These are phyloP conservation scores for Atherix ibis DNA, from an alignment of 2,888 invertebrate genomes.

Conservation along the genomic window DNA sequence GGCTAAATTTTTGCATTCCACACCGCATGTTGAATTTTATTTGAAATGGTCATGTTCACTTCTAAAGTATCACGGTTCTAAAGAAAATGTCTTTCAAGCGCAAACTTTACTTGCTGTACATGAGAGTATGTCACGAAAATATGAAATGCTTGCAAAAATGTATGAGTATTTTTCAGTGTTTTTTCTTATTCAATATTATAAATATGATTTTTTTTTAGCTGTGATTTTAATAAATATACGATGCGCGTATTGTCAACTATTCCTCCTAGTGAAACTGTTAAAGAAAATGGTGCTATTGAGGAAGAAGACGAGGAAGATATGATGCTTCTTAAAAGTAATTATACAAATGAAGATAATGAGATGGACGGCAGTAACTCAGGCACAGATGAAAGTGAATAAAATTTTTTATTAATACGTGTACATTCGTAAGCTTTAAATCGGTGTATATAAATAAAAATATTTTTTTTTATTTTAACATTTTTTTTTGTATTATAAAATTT, in stretches of 20 bases:
- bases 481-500: not conserved
- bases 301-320: slow-evolving; percentile 16
- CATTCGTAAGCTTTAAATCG: no score
- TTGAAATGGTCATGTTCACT: slow-evolving; percentile 60
- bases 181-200: slow-evolving; percentile 1
- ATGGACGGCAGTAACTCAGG: slow-evolving; percentile 31
- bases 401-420: no score
- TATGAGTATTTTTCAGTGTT: slow-evolving; percentile 30
- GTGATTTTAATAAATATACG: slow-evolving; percentile 80
- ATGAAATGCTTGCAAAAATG: slow-evolving; percentile 71
- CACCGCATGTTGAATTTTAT: slow-evolving; percentile 79
- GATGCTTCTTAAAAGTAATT: slow-evolving; percentile 10
- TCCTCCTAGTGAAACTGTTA: slow-evolving; percentile 17
- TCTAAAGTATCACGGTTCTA: slow-evolving; percentile 48
- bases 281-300: slow-evolving; percentile 7
- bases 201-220: slow-evolving; percentile 40
- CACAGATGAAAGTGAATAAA: slow-evolving; percentile 16
- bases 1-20: slow-evolving; percentile 55
- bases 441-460: not conserved
- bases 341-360: slow-evolving; percentile 24
- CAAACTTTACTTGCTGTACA: slow-evolving; percentile 55
- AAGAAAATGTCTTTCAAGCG: slow-evolving; percentile 41
- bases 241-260: slow-evolving; percentile 49
- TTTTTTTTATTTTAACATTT: not conserved
- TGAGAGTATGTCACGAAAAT: slow-evolving; percentile 61